A percentile compares a stretch with the other conserved stretches of the same genome.
Evolutionary conservation across 2,113 vertebrate species (phyloP).

Genomic region (Tupaia chinensis): DNA sequence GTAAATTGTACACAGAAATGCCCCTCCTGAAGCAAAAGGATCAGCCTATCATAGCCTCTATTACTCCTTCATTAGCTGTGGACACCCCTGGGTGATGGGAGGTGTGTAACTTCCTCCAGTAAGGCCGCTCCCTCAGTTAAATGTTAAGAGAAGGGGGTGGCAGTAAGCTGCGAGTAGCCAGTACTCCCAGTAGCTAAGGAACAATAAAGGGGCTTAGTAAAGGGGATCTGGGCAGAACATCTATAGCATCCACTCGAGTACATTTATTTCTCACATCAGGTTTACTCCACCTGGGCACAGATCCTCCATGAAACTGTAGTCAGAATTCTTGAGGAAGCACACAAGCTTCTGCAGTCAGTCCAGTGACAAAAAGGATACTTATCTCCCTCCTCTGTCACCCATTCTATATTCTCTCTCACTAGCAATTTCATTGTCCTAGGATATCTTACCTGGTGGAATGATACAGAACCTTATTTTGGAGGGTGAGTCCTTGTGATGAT

Average conservation of each 20-base stretch:
- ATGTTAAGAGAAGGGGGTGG: background rate
- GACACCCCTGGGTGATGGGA: no score
- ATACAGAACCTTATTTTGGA: background rate
- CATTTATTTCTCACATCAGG: background rate
- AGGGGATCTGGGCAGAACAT: background rate
- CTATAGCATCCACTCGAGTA: background rate
- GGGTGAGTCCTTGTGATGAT: background rate
- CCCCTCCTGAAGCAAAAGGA: background rate
- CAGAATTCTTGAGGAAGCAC: background rate
- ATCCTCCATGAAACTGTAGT: background rate
- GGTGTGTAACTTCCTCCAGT: background rate
- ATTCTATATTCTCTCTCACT: background rate
- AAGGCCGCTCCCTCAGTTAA: background rate
- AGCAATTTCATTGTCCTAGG: background rate
- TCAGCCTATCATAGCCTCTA: background rate
- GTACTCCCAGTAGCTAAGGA: background rate
- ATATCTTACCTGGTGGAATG: background rate
- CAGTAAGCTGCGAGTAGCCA: background rate
- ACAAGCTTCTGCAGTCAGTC: background rate
- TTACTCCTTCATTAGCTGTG: background rate
- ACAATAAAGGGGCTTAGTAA: background rate
- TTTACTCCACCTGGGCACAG: background rate
- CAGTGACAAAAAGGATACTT: background rate
- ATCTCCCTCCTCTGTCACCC: background rate
- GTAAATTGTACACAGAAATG: background rate